Base-by-base conservation (phyloP, 1,140 invertebrate species). In the Helicoverpa zea region DNA sequence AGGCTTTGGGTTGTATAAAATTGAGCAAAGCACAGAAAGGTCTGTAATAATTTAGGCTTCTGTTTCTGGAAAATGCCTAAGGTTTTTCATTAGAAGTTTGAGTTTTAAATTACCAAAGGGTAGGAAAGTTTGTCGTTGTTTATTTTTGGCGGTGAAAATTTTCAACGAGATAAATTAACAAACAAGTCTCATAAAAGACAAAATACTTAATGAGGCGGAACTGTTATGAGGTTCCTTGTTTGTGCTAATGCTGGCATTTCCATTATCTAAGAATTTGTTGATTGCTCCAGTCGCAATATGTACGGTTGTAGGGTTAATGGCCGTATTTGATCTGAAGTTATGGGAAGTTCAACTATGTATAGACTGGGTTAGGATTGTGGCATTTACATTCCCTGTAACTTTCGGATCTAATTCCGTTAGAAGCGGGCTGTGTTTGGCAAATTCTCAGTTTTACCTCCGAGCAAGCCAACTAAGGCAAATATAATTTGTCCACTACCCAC, bases 141-240 rank as follows among this genome's bases (percentile, higher is more conserved):
- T n/a, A 30, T 29, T 16, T 43, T 11, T n/a, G 52, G 16, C 0
- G 10, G 18, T 13, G 29, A 35, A 58, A 9, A 29, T 68, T 58
- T 58, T 12, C n/a, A 23, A 54, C 52, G 0, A 7, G 13, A 49
- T 2, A 10, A 29, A 73, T 43, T 73, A 35, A 49, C 64, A 35
- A 73, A 73, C 14, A 56, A 56, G 35, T 73, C 5, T 35, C 23
- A 56, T n/a, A 56, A 56, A 35, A 2, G 18, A 70, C 18, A 35
- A 70, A 70, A 29, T 9, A 43, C 5, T 29, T 12, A 30, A 61
- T 61, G 12, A 18, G 47, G 23, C 11, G n/a, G 16, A 23, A 51
- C 23, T 51, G 49, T 52, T 52, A 70, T 18, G 63, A 59, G 58
- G 47, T 47, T 47, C 63, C 35, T 66, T 16, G 63, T 47, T 66